Conservation (phyloP, 2,113 vertebrate genomes). For the Caranx ignobilis region DNA sequence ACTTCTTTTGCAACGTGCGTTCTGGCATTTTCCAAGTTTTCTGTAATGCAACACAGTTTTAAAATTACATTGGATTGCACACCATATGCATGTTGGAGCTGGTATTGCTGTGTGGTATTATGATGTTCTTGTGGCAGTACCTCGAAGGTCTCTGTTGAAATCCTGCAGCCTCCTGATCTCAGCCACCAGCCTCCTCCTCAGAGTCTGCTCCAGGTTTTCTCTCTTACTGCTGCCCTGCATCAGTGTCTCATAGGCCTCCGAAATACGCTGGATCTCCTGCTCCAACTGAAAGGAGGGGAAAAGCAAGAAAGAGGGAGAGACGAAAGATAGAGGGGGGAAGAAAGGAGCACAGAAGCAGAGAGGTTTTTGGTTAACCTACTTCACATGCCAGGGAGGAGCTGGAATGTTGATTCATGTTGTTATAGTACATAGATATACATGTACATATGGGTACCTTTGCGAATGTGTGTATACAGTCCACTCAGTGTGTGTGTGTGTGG, state of each 20-base stretch:
- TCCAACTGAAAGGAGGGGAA: constrained; percentile 88
- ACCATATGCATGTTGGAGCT: background rate
- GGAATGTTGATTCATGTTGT: constrained; percentile 69
- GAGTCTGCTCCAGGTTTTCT: constrained; percentile 94
- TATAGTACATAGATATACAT: constrained; percentile 54
- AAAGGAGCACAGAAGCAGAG: constrained; percentile 19
- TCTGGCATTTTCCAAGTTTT: constrained; percentile 94
- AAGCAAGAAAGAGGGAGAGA: background rate
- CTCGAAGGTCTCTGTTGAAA: constrained; percentile 97
- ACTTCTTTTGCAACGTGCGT: constrained; percentile 90
- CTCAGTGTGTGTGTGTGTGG: constrained; percentile 24
- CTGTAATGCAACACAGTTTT: constrained; percentile 77
- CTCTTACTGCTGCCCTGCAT: constrained; percentile 94
- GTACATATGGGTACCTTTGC: constrained; percentile 47
- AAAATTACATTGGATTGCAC: background rate
- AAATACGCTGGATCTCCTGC: constrained; percentile 95
- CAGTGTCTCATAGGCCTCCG: constrained; percentile 94
- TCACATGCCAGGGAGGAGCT: constrained; percentile 57
- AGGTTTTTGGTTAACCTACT: constrained; percentile 71
- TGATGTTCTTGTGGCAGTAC: constrained; percentile 69
- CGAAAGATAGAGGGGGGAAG: background rate
- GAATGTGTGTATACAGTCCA: constrained; percentile 45
- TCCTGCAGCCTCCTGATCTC: constrained; percentile 96
- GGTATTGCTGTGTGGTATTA: background rate
- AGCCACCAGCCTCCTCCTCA: constrained; percentile 92